phyloP scores from a whole-genome alignment of 2,113 vertebrate species.

The Calypte anna region DNA sequence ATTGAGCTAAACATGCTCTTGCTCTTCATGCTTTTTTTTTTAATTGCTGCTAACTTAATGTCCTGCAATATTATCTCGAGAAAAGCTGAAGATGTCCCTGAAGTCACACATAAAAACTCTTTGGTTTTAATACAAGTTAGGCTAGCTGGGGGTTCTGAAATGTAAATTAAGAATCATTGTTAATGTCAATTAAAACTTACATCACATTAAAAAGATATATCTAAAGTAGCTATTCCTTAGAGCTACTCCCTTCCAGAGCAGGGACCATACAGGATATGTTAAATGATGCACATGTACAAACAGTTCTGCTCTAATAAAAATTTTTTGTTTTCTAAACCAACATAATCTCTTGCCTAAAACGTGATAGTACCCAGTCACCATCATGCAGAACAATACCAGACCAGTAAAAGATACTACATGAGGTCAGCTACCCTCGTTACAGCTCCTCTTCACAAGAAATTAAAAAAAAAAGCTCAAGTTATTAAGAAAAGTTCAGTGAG shows the following conservation, averaged over 20 bases:
- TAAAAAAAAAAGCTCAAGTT: fast-evolving
- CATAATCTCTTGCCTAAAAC: background rate
- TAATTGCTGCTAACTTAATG: background rate
- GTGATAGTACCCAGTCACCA: background rate
- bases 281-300: background rate
- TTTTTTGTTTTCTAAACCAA: background rate
- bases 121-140: background rate
- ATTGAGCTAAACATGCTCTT: background rate
- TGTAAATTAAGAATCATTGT: background rate
- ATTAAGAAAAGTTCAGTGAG: background rate
- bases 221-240: background rate
- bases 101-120: background rate
- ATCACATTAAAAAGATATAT: background rate
- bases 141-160: background rate
- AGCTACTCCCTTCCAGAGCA: background rate
- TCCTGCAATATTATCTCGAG: background rate
- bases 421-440: background rate
- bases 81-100: background rate
- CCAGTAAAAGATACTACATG: background rate
- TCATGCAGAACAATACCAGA: background rate
- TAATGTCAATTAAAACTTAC: background rate
- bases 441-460: background rate
- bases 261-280: background rate
- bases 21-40: background rate
- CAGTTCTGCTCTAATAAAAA: background rate